Percentiles rank a stretch among this genome's conserved stretches.
Evolutionary conservation across 2,797 vertebrate genomes (phyloP).

Genomic region (Paedocypris micromegethes): DNA sequence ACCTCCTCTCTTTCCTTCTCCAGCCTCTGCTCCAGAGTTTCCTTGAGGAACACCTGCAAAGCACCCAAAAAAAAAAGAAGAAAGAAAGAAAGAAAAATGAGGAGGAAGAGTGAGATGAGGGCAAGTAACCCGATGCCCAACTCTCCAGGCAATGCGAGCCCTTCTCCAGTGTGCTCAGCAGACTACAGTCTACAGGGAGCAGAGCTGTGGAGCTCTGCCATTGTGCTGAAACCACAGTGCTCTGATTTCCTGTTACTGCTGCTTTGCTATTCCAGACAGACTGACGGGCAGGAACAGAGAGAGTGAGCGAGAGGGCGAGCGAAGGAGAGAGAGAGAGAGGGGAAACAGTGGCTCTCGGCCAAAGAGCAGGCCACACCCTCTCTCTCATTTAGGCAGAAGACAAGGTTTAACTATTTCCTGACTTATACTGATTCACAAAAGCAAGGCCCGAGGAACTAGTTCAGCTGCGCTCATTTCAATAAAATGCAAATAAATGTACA

Average conservation of each 20-base stretch:
- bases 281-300: conserved; percentile 43
- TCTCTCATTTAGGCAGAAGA: conserved; percentile 33
- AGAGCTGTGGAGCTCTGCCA: conserved; percentile 22
- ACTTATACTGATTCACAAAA: conserved; percentile 3
- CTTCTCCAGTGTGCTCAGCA: conserved; percentile 15
- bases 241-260: conserved; percentile 33
- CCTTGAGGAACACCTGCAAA: conserved; percentile 76
- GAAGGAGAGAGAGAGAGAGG: conserved; percentile 48
- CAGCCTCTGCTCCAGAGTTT: conserved; percentile 77
- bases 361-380: conserved; percentile 67
- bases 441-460: not conserved
- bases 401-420: conserved; percentile 39
- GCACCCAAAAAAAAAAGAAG: conserved; percentile 1
- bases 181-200: conserved; percentile 25
- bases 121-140: not conserved
- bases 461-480: too few relatives aligned
- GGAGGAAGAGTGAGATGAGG: not conserved
- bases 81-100: conserved; percentile 38
- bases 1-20: conserved; percentile 75
- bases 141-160: not conserved
- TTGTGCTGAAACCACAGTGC: conserved; percentile 35
- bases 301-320: conserved; percentile 45
- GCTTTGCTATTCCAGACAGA: conserved; percentile 34
- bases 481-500: not conserved
- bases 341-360: conserved; percentile 64